phyloP scores from a whole-genome alignment of 2,888 invertebrate species.

The Strigamia maritima region DNA sequence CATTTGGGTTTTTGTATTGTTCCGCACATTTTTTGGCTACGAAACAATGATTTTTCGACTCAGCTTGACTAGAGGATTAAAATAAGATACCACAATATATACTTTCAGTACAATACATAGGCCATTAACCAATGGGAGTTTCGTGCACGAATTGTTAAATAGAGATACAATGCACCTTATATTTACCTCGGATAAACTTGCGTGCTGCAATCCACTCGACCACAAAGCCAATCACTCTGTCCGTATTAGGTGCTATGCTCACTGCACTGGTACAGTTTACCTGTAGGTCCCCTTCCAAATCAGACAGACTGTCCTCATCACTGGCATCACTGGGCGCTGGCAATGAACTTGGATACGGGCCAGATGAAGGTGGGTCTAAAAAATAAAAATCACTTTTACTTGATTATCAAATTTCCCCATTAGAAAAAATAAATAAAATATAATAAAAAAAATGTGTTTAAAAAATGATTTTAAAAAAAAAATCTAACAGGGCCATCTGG shows the following conservation, averaged over 20 bases:
- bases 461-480: background rate
- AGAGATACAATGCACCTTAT: background rate
- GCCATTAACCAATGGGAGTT: too few species aligned
- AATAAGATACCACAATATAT: too few species aligned
- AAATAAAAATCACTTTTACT: background rate
- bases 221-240: slow-evolving; percentile 61
- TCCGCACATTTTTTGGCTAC: too few species aligned
- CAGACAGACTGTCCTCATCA: slow-evolving; percentile 46
- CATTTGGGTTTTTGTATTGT: too few species aligned
- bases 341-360: slow-evolving; percentile 4
- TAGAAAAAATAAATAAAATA: too few species aligned
- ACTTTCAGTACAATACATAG: too few species aligned
- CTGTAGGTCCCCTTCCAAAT: slow-evolving; percentile 38
- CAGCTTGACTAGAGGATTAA: too few species aligned
- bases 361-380: background rate
- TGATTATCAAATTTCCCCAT: background rate
- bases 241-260: slow-evolving; percentile 49
- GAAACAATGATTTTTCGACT: too few species aligned
- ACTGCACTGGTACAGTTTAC: slow-evolving; percentile 58
- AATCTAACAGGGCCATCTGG: background rate
- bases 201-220: slow-evolving; percentile 69
- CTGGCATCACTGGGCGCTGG: slow-evolving; percentile 47
- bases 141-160: too few species aligned
- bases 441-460: too few species aligned
- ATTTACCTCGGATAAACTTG: slow-evolving; percentile 66